phyloP scores from a whole-genome alignment of 2,888 invertebrate species.

The Cacoxenus indagator region DNA sequence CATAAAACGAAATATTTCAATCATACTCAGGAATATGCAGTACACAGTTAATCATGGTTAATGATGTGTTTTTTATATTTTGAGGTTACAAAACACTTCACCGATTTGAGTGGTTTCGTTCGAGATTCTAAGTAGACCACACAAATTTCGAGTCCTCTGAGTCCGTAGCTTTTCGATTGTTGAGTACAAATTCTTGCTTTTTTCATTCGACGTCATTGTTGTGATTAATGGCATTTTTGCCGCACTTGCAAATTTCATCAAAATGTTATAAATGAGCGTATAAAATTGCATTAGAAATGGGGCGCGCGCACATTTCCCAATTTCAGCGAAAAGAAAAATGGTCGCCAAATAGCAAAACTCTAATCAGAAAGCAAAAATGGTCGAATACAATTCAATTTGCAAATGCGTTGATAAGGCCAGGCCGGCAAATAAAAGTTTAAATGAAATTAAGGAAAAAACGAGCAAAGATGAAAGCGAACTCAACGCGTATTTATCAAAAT shows the following conservation, averaged over 20 bases:
- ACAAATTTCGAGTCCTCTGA: no score
- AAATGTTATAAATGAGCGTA: slow-evolving; percentile 57
- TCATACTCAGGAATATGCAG: no score
- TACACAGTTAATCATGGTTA: no score
- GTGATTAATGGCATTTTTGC: slow-evolving; percentile 24
- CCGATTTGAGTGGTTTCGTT: no score
- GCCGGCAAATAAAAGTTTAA: slow-evolving; percentile 21
- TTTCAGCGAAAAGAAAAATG: neutral
- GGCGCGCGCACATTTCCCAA: slow-evolving; percentile 42
- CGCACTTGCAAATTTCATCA: slow-evolving; percentile 55
- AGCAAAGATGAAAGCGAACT: slow-evolving; percentile 18
- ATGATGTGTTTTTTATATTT: no score
- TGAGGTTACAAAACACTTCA: no score
- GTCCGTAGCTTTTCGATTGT: no score
- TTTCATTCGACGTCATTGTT: slow-evolving; percentile 4
- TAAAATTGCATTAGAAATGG: neutral
- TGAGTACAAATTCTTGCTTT: no score
- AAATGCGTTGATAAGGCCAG: slow-evolving; percentile 45
- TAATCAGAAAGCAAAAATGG: neutral
- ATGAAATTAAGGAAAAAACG: neutral
- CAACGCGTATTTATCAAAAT: slow-evolving; percentile 54
- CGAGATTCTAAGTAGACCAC: no score
- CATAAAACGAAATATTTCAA: no score
- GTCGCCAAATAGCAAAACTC: neutral
- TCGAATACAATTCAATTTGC: slow-evolving; percentile 54